Percentiles rank a stretch among this genome's conserved stretches.
These are phyloP conservation scores for Parauchenoglanis punctatus DNA, from an alignment of 2,797 vertebrate genomes.

Conservation along the genomic window DNA sequence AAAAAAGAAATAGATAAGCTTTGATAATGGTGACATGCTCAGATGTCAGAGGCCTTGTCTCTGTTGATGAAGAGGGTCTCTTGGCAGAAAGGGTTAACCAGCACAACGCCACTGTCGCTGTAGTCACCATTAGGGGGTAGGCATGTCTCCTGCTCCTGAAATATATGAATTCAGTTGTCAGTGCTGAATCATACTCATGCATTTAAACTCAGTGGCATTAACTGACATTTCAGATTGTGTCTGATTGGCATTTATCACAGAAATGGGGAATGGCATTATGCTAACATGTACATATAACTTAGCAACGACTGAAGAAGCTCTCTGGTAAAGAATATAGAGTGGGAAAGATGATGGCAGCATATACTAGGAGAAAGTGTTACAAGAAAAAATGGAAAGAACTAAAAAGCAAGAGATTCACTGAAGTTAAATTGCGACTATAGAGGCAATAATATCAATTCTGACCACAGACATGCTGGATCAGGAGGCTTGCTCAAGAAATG, in stretches of 20 bases:
- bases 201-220: background rate
- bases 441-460: background rate
- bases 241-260: background rate
- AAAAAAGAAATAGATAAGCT: conserved; percentile 60
- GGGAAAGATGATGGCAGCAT: background rate
- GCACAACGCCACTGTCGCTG: conserved; percentile 90
- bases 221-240: background rate
- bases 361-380: background rate
- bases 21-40: conserved; percentile 71
- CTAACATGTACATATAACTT: background rate
- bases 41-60: conserved; percentile 91
- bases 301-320: background rate
- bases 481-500: background rate
- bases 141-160: conserved; percentile 85
- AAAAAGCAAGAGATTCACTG: background rate
- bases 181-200: background rate
- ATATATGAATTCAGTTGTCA: background rate
- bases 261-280: background rate
- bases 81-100: conserved; percentile 98
- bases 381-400: background rate
- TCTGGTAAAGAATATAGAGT: background rate
- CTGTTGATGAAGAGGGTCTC: conserved; percentile 92
- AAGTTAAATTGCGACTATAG: background rate
- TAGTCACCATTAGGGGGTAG: conserved; percentile 96
- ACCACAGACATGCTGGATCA: background rate